A percentile compares a stretch with the other conserved stretches of the same genome.
Conservation (phyloP, 2,797 vertebrate species). For the Clarias fuscus region DNA sequence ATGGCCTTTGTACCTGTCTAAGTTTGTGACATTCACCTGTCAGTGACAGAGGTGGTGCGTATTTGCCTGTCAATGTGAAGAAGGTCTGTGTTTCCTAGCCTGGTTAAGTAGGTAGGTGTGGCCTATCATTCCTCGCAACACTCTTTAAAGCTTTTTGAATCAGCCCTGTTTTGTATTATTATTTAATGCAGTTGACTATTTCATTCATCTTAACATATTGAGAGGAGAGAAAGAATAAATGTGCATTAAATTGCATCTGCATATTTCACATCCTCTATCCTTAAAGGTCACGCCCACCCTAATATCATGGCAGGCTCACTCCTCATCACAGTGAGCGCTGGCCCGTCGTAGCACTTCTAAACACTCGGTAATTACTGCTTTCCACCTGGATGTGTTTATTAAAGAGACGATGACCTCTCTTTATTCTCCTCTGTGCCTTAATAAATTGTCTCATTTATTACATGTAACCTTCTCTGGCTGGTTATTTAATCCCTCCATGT, state of each 20-base stretch:
- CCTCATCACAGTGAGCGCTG: not conserved
- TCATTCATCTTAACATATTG: not conserved
- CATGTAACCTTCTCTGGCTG: conserved; percentile 53
- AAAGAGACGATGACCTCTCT: conserved; percentile 68
- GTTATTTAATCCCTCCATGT: conserved; percentile 75
- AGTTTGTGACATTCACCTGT: too few species aligned
- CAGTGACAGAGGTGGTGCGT: not conserved
- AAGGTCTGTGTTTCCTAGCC: not conserved
- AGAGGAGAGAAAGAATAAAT: not conserved
- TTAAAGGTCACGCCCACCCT: not conserved
- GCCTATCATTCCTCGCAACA: not conserved
- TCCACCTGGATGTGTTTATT: conserved; percentile 61
- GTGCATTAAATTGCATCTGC: not conserved
- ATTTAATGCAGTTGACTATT: not conserved
- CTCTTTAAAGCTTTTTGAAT: not conserved
- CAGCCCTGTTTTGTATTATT: too few species aligned
- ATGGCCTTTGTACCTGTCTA: too few species aligned
- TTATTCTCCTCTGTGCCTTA: conserved; percentile 58
- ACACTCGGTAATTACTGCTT: conserved; percentile 47
- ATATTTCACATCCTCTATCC: not conserved
- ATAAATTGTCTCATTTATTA: conserved; percentile 67
- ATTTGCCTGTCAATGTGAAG: not conserved
- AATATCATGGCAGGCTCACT: not conserved
- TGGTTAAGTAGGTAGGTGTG: not conserved
- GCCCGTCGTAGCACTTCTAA: conserved; percentile 50